phyloP scores from a whole-genome alignment of 2,888 invertebrate species.

The Lypha dubia region DNA sequence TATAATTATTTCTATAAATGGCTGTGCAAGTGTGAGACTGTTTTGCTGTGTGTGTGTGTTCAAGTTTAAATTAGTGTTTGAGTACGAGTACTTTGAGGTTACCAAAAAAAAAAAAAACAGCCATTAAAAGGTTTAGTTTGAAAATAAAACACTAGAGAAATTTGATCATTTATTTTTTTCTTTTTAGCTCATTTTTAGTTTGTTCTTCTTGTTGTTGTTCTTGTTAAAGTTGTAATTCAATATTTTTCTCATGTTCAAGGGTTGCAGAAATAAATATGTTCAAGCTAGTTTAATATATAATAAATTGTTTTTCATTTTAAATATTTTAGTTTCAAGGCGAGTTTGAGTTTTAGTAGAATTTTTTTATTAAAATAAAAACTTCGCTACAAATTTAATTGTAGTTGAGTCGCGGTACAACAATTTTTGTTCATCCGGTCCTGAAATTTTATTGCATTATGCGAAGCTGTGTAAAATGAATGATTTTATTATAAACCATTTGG shows the following conservation, averaged over 20 bases:
- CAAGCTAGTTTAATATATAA: neutral
- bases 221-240: slow-evolving; percentile 42
- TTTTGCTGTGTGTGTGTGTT: neutral
- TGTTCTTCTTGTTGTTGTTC: too few species aligned
- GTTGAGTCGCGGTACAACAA: too few species aligned
- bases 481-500: too few species aligned
- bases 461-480: too few species aligned
- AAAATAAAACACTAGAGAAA: slow-evolving; percentile 56
- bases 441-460: too few species aligned
- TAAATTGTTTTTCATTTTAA: neutral
- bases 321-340: neutral
- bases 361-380: neutral
- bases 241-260: slow-evolving; percentile 63
- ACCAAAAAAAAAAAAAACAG: slow-evolving; percentile 55
- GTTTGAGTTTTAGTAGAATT: neutral
- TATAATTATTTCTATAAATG: slow-evolving; percentile 41
- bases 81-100: slow-evolving; percentile 66
- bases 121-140: slow-evolving; percentile 66
- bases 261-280: slow-evolving; percentile 41
- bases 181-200: slow-evolving; percentile 8
- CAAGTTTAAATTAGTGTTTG: neutral
- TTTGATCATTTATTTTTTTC: slow-evolving; percentile 64
- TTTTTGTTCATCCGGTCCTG: too few species aligned
- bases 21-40: neutral
- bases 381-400: neutral